Percentiles rank a stretch among this genome's conserved stretches.
phyloP scores from a whole-genome alignment of 2,797 vertebrate species.

The Pogoniulus pusillus region DNA sequence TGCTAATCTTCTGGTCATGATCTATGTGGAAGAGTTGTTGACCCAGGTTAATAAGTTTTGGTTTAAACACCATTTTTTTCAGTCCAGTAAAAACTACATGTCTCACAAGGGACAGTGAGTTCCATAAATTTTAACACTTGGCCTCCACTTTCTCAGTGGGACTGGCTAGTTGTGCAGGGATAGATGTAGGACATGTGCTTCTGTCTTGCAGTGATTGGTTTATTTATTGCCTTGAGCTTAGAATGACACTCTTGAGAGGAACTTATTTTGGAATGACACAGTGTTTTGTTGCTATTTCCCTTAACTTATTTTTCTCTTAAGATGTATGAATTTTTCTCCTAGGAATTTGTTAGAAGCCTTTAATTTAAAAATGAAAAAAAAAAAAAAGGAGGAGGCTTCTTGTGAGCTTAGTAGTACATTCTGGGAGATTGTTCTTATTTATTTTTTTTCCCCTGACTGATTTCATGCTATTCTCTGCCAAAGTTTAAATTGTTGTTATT shows the following conservation, averaged over 20 bases:
- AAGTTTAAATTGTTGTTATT: neutral
- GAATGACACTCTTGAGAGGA: slow-evolving; percentile 23
- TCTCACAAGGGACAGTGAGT: neutral
- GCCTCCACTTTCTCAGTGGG: neutral
- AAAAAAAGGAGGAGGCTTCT: neutral
- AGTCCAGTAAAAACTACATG: neutral
- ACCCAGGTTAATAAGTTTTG: neutral
- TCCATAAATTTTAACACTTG: neutral
- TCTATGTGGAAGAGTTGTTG: neutral
- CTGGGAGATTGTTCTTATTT: slow-evolving; percentile 47
- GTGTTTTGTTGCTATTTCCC: neutral
- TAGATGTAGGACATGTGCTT: neutral
- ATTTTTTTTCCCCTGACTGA: neutral
- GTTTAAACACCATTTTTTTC: neutral
- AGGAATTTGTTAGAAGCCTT: neutral
- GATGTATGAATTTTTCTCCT: slow-evolving; percentile 28
- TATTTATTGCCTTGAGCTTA: slow-evolving; percentile 58
- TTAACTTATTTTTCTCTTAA: slow-evolving; percentile 56
- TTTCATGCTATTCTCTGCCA: slow-evolving; percentile 45
- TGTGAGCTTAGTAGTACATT: neutral
- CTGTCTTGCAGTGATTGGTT: neutral
- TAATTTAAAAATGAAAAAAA: neutral
- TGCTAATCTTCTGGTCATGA: neutral
- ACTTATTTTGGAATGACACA: neutral
- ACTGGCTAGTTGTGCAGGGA: neutral